Conservation (phyloP, 2,888 invertebrate species). For the Laothoe populi region DNA sequence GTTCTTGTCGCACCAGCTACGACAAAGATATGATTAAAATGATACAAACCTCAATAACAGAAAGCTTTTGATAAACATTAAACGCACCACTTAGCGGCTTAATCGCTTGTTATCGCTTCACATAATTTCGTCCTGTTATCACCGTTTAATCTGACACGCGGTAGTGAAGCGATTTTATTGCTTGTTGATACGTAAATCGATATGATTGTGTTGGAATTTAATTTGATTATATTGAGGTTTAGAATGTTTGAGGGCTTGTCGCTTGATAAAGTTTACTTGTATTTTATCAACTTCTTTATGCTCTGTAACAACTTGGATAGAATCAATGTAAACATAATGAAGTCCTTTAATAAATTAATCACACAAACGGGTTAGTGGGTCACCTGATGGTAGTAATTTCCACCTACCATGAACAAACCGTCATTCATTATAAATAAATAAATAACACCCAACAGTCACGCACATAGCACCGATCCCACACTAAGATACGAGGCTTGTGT, state of each 20-base stretch:
- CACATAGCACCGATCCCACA: too few species aligned
- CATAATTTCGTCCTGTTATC: conserved; percentile 38
- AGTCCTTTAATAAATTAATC: too few species aligned
- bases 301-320: too few species aligned
- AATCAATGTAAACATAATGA: too few species aligned
- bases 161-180: conserved; percentile 37
- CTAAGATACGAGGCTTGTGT: too few species aligned
- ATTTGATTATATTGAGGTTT: conserved; percentile 4
- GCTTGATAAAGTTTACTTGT: too few species aligned
- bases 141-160: conserved; percentile 32
- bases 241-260: conserved; percentile 4
- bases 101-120: conserved; percentile 27
- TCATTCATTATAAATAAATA: too few species aligned
- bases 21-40: neutral
- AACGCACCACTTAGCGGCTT: conserved; percentile 17
- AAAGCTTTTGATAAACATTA: conserved; percentile 20
- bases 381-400: too few species aligned
- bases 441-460: too few species aligned
- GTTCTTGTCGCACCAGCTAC: neutral
- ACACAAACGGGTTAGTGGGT: too few species aligned
- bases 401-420: too few species aligned
- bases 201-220: conserved; percentile 31
- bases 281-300: too few species aligned
- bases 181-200: conserved; percentile 34
- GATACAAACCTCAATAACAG: neutral